These are phyloP conservation scores for Saimiri boliviensis DNA, from an alignment of 2,113 vertebrate genomes.

Conservation along the genomic window DNA sequence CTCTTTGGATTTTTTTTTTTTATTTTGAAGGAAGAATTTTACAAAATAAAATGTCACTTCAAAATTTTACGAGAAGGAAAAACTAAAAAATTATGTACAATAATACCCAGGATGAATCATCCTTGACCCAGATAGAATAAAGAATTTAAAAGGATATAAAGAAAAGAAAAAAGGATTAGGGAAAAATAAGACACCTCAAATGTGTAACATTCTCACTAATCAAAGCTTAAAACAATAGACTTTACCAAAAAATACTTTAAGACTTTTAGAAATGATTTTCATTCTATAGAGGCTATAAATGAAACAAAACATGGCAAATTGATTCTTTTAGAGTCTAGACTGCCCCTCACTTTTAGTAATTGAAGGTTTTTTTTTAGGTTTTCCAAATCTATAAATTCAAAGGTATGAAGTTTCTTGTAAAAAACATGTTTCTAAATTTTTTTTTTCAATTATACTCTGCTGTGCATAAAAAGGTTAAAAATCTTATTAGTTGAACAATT, in stretches of 20 bases:
- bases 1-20: not conserved
- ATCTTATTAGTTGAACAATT: not conserved
- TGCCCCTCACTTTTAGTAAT: not conserved
- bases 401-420: not conserved
- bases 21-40: not conserved
- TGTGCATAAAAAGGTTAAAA: not conserved
- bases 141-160: conserved; percentile 2
- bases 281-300: not conserved
- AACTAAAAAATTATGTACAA: not conserved
- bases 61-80: conserved; percentile 3
- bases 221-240: not conserved
- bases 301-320: not conserved
- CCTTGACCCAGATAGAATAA: not conserved
- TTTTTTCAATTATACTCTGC: not conserved
- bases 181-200: not conserved
- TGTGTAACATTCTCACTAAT: not conserved
- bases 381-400: conserved; percentile 8
- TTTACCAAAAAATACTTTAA: not conserved
- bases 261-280: not conserved
- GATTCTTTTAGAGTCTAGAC: not conserved
- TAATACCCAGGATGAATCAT: not conserved
- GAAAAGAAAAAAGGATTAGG: not conserved
- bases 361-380: not conserved
- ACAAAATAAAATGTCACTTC: not conserved
- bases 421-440: not conserved